phyloP scores from a whole-genome alignment of 2,888 invertebrate genomes.

The Tetranychus piercei region DNA sequence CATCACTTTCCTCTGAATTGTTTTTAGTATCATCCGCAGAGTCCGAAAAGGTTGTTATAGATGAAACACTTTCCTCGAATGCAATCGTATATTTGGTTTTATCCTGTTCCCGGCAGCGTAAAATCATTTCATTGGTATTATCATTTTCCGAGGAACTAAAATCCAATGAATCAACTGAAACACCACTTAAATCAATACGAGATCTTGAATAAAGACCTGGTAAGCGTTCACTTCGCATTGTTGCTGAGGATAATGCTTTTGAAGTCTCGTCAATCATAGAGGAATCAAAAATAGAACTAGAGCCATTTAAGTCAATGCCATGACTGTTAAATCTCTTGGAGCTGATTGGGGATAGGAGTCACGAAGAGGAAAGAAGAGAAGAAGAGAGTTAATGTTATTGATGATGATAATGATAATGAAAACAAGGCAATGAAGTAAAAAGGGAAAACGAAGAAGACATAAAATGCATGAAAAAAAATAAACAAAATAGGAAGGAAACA shows the following conservation, averaged over 20 bases:
- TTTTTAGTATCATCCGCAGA: not conserved
- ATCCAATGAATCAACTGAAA: slow-evolving; percentile 76
- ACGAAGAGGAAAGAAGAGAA: not conserved
- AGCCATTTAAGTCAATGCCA: slow-evolving; percentile 1
- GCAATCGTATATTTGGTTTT: slow-evolving; percentile 89
- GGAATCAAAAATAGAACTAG: not conserved
- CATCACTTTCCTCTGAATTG: not conserved
- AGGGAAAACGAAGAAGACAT: not conserved
- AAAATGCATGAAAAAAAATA: not conserved
- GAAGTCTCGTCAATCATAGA: slow-evolving; percentile 15
- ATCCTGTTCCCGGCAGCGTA: slow-evolving; percentile 65
- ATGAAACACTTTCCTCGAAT: slow-evolving; percentile 49
- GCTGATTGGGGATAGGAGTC: not conserved
- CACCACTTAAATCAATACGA: slow-evolving; percentile 30
- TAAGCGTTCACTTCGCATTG: not conserved
- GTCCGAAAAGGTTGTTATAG: not conserved
- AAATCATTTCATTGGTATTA: slow-evolving; percentile 51
- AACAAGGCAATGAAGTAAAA: not conserved
- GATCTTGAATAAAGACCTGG: not conserved
- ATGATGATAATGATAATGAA: not conserved
- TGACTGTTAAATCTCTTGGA: not conserved
- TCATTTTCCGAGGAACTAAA: slow-evolving; percentile 54
- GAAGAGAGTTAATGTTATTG: not conserved
- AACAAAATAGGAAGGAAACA: slow-evolving; percentile 4
- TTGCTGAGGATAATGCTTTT: not conserved